Evolutionary conservation across 2,888 invertebrate genomes (phyloP), one percentile per base, ranked within the genome.

Genomic region (Drosophila suboccidentalis): DNA sequence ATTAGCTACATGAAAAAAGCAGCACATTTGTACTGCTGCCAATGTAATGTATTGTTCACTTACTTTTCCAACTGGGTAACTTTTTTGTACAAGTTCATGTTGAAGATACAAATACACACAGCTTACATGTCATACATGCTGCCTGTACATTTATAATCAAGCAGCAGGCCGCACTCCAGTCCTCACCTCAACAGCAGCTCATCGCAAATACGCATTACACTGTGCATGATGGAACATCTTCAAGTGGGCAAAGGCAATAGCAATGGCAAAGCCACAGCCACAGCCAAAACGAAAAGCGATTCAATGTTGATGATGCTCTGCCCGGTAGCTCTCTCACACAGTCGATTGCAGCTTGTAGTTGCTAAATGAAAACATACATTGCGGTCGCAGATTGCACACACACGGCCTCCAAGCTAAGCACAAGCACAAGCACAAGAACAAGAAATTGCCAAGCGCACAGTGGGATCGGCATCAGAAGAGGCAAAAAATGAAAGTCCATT

Each of bases 291-390:
- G 32, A 55, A 49, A 19, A 36, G 19, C 50, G 74, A 78, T 78
- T 63, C 68, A 41, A 63, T 63, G 74, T 17, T 57, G 79, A 19
- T 67, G 73, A 44, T 57, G 46, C 60, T 53, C 62, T 60, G 72
- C 71, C 75, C 87, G 75, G 83, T 88, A 84, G 83, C 80, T 50
- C 57, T 38, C 47, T 41, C 41, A 65, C 44, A 49, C 44, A 53
- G 80, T 58, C 26, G 63, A 53, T 66, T 71, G 84, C 73, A 61
- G 84, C 89, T 84, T 87, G 84, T 84, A 81, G 78, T 87, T 79
- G 84, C 87, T 89, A 85, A 85, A 85, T 85, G 84, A 89, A 85
- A 89, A 89, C 84, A 85, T 87, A 87, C 78, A 80, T 78, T 84
- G 87, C 63, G 84, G 80, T 75, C 67, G 80, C 71, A 67, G 75